Conservation (phyloP, 2,888 invertebrate genomes). For the Hydroisotoma schaefferi region DNA sequence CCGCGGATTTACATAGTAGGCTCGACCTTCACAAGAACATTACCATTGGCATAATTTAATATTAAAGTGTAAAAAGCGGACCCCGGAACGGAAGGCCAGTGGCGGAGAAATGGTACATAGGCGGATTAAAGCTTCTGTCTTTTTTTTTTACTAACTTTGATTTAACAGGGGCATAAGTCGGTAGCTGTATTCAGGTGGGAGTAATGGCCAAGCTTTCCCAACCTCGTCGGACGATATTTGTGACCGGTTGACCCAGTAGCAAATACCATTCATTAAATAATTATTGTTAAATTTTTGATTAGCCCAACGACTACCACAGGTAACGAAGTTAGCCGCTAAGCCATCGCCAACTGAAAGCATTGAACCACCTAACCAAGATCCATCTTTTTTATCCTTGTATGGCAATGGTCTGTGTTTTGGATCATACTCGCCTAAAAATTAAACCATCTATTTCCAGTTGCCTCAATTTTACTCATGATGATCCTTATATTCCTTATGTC, state of each 20-base stretch:
- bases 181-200: slow-evolving; percentile 25
- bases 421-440: slow-evolving; percentile 21
- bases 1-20: not conserved
- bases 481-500: not conserved
- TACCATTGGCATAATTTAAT: not conserved
- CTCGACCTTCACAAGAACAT: not conserved
- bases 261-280: slow-evolving; percentile 47
- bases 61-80: not conserved
- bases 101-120: not conserved
- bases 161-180: slow-evolving; percentile 34
- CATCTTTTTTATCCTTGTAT: slow-evolving; percentile 40
- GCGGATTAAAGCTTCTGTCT: too few species aligned
- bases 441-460: not conserved
- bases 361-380: slow-evolving; percentile 46
- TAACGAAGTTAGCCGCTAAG: slow-evolving; percentile 30
- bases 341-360: slow-evolving; percentile 20
- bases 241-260: slow-evolving; percentile 43
- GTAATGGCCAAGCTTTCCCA: slow-evolving; percentile 19
- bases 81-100: too few species aligned
- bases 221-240: slow-evolving; percentile 13
- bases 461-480: not conserved
- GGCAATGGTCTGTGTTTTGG: slow-evolving; percentile 11
- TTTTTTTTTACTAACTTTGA: slow-evolving; percentile 16
- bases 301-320: slow-evolving; percentile 48
- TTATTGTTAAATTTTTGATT: slow-evolving; percentile 39